A percentile compares a stretch with the other conserved stretches of the same genome.
Conservation (phyloP, 2,797 vertebrate genomes). For the Lepilemur septentrionalis region DNA sequence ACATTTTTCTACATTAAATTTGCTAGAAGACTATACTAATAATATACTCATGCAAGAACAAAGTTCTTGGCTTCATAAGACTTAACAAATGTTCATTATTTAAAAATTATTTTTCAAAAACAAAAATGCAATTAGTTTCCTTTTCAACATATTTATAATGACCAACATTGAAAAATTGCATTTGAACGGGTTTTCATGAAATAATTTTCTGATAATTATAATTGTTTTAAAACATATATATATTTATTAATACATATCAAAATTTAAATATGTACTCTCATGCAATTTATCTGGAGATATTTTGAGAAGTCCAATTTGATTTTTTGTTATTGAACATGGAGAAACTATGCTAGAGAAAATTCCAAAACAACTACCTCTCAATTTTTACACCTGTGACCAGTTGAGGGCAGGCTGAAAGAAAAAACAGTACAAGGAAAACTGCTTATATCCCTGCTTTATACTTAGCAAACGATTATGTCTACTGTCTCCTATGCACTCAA, state of each 20-base stretch:
- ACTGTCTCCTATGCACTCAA: neutral
- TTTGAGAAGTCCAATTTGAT: neutral
- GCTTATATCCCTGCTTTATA: neutral
- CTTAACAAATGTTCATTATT: neutral
- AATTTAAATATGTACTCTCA: neutral
- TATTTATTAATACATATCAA: neutral
- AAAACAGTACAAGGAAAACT: neutral
- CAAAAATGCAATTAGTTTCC: neutral
- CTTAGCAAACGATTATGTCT: neutral
- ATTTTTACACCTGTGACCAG: slow-evolving; percentile 25
- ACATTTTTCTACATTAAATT: neutral
- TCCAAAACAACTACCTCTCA: neutral
- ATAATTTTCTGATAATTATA: neutral
- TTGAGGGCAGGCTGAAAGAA: slow-evolving; percentile 24
- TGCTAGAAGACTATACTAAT: neutral
- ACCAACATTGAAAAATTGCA: neutral
- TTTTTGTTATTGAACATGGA: slow-evolving; percentile 19
- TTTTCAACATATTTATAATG: neutral
- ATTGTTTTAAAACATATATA: neutral
- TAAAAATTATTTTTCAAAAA: neutral
- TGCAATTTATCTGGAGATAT: slow-evolving; percentile 14
- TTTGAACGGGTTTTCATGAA: neutral
- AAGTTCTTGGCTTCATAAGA: neutral
- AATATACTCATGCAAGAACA: neutral
- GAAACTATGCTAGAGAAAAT: slow-evolving; percentile 32